Evolutionary conservation across 1,140 invertebrate genomes (phyloP).

Genomic region (Drosophila sp.): DNA sequence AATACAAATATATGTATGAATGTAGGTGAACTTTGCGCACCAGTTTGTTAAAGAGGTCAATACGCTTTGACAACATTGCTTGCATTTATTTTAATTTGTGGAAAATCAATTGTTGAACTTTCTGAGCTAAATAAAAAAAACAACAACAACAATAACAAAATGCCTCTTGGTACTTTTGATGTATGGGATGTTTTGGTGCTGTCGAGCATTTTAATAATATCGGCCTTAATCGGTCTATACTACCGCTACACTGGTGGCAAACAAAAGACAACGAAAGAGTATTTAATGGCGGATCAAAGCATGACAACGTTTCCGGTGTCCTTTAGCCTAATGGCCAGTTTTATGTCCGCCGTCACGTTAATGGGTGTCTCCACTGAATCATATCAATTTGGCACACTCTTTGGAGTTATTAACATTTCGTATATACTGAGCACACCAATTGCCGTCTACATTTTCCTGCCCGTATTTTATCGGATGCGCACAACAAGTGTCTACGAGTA

Average conservation of each 20-base stretch:
- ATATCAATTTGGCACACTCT: slow-evolving; percentile 90
- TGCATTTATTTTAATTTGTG: slow-evolving; percentile 27
- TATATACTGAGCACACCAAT: slow-evolving; percentile 94
- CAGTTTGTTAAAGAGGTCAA: slow-evolving; percentile 59
- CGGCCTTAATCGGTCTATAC: slow-evolving; percentile 91
- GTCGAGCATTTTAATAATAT: slow-evolving; percentile 87
- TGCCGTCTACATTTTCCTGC: slow-evolving; percentile 92
- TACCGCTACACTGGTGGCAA: slow-evolving; percentile 94
- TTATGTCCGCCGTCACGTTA: slow-evolving; percentile 97
- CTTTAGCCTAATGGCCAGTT: slow-evolving; percentile 95
- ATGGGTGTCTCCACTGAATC: slow-evolving; percentile 93
- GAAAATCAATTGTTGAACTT: slow-evolving; percentile 65
- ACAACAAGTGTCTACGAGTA: slow-evolving; percentile 96
- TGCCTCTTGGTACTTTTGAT: slow-evolving; percentile 69
- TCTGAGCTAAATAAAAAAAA: not conserved
- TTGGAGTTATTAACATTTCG: slow-evolving; percentile 92
- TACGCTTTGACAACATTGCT: slow-evolving; percentile 37
- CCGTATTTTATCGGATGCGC: slow-evolving; percentile 94
- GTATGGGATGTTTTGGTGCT: slow-evolving; percentile 89
- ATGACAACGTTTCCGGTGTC: slow-evolving; percentile 90
- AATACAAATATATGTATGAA: slow-evolving; percentile 11
- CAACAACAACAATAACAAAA: slow-evolving; percentile 30
- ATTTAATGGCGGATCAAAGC: slow-evolving; percentile 79
- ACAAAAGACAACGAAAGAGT: slow-evolving; percentile 91
- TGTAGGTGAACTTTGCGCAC: slow-evolving; percentile 40